A percentile compares a stretch with the other conserved stretches of the same genome.
These are phyloP conservation scores for Lasius platythorax DNA, from an alignment of 2,888 invertebrate genomes.

Conservation along the genomic window DNA sequence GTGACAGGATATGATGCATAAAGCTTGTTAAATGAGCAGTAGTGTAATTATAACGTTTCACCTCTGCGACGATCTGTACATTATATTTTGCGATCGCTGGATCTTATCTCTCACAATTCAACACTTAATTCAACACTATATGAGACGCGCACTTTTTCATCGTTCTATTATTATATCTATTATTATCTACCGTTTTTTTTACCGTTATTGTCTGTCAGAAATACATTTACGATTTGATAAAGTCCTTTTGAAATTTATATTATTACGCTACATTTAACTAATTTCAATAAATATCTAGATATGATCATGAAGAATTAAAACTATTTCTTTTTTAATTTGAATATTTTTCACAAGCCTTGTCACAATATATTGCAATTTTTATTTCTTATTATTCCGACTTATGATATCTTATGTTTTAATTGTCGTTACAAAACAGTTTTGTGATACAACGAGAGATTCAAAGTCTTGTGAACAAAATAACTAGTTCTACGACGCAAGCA, in stretches of 20 bases:
- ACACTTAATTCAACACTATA: background rate
- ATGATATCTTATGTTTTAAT: background rate
- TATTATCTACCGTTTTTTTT: too few species aligned
- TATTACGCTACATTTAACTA: background rate
- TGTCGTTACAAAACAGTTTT: background rate
- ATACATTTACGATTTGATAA: background rate
- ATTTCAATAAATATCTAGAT: background rate
- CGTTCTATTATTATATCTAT: too few species aligned
- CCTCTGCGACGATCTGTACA: background rate
- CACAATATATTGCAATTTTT: background rate
- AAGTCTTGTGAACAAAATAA: background rate
- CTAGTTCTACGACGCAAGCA: background rate
- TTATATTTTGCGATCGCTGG: background rate
- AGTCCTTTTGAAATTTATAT: background rate
- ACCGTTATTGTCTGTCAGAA: background rate
- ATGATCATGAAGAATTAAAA: background rate
- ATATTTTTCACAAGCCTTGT: background rate
- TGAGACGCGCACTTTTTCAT: background rate
- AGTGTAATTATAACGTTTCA: conserved; percentile 2
- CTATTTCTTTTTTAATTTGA: background rate
- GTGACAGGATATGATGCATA: background rate
- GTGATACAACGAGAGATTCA: background rate
- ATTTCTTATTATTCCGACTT: background rate
- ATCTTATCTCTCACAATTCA: background rate
- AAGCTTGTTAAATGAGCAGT: background rate